Evolutionary conservation across 2,888 invertebrate genomes (phyloP).

Genomic region (Ephialtes manifestator): DNA sequence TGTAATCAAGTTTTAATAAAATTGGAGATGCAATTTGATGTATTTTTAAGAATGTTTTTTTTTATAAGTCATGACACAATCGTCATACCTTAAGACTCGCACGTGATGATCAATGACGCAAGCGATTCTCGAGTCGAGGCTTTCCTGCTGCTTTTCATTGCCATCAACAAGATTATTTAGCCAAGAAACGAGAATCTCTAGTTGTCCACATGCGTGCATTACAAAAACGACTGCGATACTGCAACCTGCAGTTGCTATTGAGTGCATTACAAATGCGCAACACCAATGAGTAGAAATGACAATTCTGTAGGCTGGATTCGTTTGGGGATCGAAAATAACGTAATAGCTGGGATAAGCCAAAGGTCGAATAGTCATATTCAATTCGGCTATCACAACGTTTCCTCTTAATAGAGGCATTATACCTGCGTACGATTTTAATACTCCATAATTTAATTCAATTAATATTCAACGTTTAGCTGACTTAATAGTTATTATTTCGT

Average conservation of each 20-base stretch:
- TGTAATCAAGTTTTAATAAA: too few species aligned
- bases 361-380: constrained; percentile 64
- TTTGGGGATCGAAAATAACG: constrained; percentile 34
- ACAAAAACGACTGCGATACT: constrained; percentile 73
- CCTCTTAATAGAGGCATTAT: constrained; percentile 69
- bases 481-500: too few species aligned
- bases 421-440: constrained; percentile 39
- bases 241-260: constrained; percentile 69
- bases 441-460: too few species aligned
- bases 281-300: constrained; percentile 69
- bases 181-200: constrained; percentile 71
- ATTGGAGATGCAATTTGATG: too few species aligned
- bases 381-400: constrained; percentile 55
- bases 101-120: constrained; percentile 71
- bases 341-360: constrained; percentile 56
- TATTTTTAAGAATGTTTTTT: too few species aligned
- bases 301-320: constrained; percentile 72
- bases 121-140: constrained; percentile 29
- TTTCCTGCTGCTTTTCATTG: neutral
- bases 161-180: constrained; percentile 71
- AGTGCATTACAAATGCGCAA: constrained; percentile 67
- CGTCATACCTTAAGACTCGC: constrained; percentile 69
- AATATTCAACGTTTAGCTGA: too few species aligned
- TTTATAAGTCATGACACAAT: neutral
- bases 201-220: constrained; percentile 76